Percentiles rank a stretch among this genome's conserved stretches.
Conservation (phyloP, 2,797 vertebrate species). For the Orestias chungarensis region DNA sequence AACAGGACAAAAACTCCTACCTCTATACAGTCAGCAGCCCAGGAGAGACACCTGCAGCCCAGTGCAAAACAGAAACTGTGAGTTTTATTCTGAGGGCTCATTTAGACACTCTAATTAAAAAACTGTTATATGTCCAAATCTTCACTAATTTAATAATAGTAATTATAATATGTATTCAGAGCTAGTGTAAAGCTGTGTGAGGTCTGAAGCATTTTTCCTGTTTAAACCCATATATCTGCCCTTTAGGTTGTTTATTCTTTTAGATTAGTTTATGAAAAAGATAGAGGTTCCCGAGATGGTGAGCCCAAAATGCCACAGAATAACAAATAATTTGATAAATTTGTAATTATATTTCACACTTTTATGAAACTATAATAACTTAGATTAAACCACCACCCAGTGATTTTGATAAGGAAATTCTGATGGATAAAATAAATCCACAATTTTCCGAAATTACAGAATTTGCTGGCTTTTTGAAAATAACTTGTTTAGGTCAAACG, state of each 20-base stretch:
- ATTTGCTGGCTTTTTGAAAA: too few relatives aligned
- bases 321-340: not conserved
- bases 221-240: not conserved
- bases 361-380: not conserved
- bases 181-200: too few relatives aligned
- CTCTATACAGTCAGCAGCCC: slow-evolving; percentile 43
- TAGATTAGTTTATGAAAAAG: not conserved
- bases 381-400: not conserved
- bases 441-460: not conserved
- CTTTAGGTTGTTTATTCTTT: not conserved
- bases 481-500: too few relatives aligned
- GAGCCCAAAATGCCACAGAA: not conserved
- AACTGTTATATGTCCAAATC: too few relatives aligned
- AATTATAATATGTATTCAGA: not conserved
- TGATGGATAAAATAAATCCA: not conserved
- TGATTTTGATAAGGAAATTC: not conserved
- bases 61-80: slow-evolving; percentile 80
- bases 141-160: not conserved
- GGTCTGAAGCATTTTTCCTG: too few relatives aligned
- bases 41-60: slow-evolving; percentile 75
- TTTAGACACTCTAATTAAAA: not conserved
- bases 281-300: too few relatives aligned
- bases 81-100: slow-evolving; percentile 35
- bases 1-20: slow-evolving; percentile 87
- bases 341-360: not conserved